Evolutionary conservation across 2,888 invertebrate species (phyloP).

Genomic region (Clostera curtula): DNA sequence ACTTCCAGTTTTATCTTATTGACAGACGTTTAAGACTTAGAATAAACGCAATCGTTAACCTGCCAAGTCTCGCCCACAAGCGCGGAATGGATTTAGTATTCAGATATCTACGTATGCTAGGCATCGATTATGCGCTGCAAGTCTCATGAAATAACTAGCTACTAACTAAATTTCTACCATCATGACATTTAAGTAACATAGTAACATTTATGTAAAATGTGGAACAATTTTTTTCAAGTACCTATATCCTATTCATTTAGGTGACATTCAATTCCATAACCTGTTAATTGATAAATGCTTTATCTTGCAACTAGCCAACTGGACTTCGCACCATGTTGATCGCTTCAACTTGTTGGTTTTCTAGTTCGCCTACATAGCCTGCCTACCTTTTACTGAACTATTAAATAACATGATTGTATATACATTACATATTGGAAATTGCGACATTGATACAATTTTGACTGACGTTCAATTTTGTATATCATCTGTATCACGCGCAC

Average conservation of each 20-base stretch:
- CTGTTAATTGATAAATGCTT: no score
- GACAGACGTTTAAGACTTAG: conserved; percentile 13
- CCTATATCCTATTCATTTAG: no score
- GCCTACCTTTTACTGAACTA: conserved; percentile 32
- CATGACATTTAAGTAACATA: no score
- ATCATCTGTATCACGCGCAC: conserved; percentile 31
- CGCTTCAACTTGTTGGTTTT: conserved; percentile 18
- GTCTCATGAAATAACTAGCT: conserved; percentile 17
- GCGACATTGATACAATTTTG: conserved; percentile 36
- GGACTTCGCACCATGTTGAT: conserved; percentile 17
- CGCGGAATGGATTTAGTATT: conserved; percentile 23
- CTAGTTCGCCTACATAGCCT: conserved; percentile 36
- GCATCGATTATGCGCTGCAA: conserved; percentile 14
- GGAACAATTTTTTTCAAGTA: no score
- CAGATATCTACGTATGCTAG: conserved; percentile 18
- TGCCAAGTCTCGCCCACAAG: conserved; percentile 22
- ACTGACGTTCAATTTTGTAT: conserved; percentile 39
- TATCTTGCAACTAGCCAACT: no score
- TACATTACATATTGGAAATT: conserved; percentile 25
- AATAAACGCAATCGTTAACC: conserved; percentile 9
- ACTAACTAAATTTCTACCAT: no score
- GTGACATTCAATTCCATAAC: no score
- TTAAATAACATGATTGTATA: conserved; percentile 41
- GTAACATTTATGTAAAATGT: no score
- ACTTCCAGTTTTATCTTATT: conserved; percentile 15